phyloP scores from a whole-genome alignment of 2,797 vertebrate species.

The Capromys pilorides region DNA sequence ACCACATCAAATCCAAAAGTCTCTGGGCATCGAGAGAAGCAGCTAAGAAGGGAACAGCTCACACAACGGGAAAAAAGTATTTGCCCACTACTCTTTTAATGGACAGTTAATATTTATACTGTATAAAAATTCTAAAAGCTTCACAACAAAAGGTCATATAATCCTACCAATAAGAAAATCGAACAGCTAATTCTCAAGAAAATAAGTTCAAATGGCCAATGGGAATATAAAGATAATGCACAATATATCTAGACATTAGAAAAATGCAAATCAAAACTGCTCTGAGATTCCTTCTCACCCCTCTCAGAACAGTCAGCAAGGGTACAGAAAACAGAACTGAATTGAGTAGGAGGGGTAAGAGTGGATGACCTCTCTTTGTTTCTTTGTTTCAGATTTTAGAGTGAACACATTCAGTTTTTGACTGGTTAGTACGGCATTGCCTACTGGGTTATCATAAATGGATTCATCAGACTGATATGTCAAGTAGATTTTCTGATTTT shows the following conservation, averaged over 20 bases:
- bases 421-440: not conserved
- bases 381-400: not conserved
- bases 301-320: not conserved
- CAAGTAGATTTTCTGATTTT: not conserved
- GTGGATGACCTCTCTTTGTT: not conserved
- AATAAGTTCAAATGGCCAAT: not conserved
- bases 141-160: not conserved
- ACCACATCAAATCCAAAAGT: not conserved
- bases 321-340: not conserved
- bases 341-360: not conserved
- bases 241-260: not conserved
- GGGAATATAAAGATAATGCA: not conserved
- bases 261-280: not conserved
- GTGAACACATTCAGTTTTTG: not conserved
- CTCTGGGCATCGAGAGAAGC: not conserved
- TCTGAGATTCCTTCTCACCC: not conserved
- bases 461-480: not conserved
- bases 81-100: not conserved
- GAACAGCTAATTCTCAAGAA: not conserved
- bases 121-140: not conserved
- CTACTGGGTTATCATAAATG: not conserved
- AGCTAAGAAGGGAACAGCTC: not conserved
- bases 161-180: not conserved
- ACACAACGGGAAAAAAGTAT: not conserved
- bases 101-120: not conserved